phyloP scores from a whole-genome alignment of 2,113 vertebrate genomes.

The Turdus rufiventris region DNA sequence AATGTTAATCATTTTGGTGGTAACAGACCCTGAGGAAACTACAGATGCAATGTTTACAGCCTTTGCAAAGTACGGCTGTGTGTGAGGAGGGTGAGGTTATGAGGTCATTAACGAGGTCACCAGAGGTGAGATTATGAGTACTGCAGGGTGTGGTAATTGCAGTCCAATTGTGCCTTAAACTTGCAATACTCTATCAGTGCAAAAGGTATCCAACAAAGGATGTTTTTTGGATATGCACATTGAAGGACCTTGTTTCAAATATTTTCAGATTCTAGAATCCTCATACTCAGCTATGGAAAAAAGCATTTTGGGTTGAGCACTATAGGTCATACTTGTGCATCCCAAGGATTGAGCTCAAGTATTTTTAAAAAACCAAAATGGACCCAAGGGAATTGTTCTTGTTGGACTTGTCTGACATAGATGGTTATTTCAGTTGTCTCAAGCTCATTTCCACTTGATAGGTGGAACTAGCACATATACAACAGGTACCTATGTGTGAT shows the following conservation, averaged over 20 bases:
- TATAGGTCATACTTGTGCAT: background rate
- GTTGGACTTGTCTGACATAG: background rate
- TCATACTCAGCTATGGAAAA: accelerated
- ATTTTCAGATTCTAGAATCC: background rate
- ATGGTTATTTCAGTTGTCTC: background rate
- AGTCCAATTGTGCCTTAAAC: background rate
- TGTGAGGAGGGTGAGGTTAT: background rate
- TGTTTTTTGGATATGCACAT: background rate
- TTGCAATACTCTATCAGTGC: background rate
- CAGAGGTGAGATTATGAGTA: background rate
- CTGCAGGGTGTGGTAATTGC: background rate
- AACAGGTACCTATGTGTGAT: background rate
- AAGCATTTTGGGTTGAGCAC: background rate
- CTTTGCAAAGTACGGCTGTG: background rate
- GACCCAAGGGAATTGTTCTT: background rate
- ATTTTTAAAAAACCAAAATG: background rate
- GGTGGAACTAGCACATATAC: background rate
- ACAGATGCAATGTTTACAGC: background rate
- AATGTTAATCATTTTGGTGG: background rate
- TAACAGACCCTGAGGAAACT: background rate
- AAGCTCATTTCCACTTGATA: background rate
- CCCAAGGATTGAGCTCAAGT: background rate
- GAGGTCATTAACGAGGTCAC: background rate
- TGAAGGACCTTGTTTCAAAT: background rate
- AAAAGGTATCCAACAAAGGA: background rate